Conservation (phyloP, 1,140 invertebrate genomes). For the Drosophila kepulauana region DNA sequence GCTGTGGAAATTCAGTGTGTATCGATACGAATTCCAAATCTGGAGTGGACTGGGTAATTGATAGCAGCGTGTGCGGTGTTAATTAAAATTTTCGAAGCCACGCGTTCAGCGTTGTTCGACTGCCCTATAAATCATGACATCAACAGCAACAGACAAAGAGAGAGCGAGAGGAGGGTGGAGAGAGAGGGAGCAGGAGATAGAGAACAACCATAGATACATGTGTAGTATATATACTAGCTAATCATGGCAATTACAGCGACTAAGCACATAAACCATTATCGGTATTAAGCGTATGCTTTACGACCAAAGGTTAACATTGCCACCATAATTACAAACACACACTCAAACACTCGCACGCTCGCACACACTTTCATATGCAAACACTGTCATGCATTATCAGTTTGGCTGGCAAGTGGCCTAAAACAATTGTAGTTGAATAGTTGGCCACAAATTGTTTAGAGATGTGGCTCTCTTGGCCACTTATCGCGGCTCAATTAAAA, state of each 20-base stretch:
- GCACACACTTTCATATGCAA: background rate
- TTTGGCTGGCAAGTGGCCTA: constrained; percentile 2
- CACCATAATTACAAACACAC: constrained; percentile 48
- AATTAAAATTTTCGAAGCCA: constrained; percentile 77
- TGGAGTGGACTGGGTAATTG: constrained; percentile 55
- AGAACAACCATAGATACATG: constrained; percentile 14
- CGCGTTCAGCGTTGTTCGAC: constrained; percentile 38
- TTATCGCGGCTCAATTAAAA: constrained; percentile 64
- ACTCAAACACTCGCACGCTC: background rate
- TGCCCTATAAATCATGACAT: constrained; percentile 76
- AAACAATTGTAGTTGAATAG: constrained; percentile 22
- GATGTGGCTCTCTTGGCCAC: constrained; percentile 8
- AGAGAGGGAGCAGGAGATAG: constrained; percentile 2
- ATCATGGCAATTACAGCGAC: constrained; percentile 63
- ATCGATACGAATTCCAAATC: constrained; percentile 28
- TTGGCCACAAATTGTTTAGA: constrained; percentile 36
- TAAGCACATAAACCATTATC: constrained; percentile 66
- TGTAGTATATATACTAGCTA: constrained; percentile 41
- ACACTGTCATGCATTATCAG: background rate
- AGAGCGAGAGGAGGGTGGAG: background rate
- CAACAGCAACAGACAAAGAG: constrained; percentile 60
- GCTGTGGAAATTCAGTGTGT: constrained; percentile 31
- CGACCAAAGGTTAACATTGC: constrained; percentile 54
- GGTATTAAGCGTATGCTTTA: constrained; percentile 39
- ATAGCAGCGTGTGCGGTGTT: constrained; percentile 56